Evolutionary conservation across 2,113 vertebrate genomes (phyloP), one percentile per base, ranked within the genome.

Genomic region (Ursus arctos): DNA sequence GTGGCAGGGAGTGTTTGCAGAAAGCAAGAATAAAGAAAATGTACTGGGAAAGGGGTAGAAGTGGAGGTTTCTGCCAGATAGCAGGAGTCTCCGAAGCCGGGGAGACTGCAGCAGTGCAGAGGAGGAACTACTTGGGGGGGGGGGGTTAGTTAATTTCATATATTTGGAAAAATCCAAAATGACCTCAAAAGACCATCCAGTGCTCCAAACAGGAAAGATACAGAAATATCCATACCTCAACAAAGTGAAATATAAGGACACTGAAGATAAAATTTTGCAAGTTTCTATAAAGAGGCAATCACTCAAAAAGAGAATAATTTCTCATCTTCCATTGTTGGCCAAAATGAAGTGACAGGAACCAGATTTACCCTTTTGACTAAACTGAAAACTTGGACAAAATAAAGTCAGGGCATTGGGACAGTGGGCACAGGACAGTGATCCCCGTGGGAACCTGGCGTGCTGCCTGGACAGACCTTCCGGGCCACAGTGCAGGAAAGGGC

Each of bases 341-440:
- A 16, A 15, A n/a, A 3, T 31, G 51, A 9, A 59, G 7, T 49
- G 61, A 71, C 31, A 59, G 26, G 22, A n/a, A 81, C 40, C 61
- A 51, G 61, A 69, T 31, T 36, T 49, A 33, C 53, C 19, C 15
- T 55, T 72, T 72, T 19, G 49, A 8, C 49, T 47, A 10, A 57
- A 43, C 47, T 3, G 3, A 63, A 80, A 87, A 33, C 8, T 0
- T 26, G 77, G 43, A 63, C 55, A 33, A 40, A 74, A 74, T 9
- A 6, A 18, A 13, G 19, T 36, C 16, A 10, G 0, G 1, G 65
- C 74, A 0, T 6, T 67, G 22, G 13, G 36, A n/a, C 36, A 28
- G 7, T 28, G 43, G 86, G 47, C 14, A 10, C n/a, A 72, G 10
- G 57, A n/a, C 33, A 0, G 65, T 11, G 51, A 43, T 53, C 26